Evolutionary conservation across 2,888 invertebrate species (phyloP).

Genomic region (Reticulitermes lucifugus): DNA sequence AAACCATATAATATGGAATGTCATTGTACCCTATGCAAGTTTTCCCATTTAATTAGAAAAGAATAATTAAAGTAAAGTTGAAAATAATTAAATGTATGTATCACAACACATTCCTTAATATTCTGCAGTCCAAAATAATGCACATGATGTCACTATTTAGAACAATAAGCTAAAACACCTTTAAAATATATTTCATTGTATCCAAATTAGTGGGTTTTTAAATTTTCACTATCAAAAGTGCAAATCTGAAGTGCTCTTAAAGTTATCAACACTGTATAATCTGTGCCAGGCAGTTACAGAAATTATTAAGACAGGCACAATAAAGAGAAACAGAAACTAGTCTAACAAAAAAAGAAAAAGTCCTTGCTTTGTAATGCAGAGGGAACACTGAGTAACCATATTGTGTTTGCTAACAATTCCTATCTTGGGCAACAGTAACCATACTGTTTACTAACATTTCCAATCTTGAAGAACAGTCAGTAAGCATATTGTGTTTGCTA

Average conservation of each 20-base stretch:
- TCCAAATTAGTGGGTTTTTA: not conserved
- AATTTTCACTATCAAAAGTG: not conserved
- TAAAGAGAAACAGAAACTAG: not conserved
- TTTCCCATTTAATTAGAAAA: not conserved
- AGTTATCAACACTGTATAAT: not conserved
- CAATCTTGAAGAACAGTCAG: not conserved
- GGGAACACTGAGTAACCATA: conserved; percentile 2
- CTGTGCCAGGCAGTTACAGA: not conserved
- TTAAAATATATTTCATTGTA: not conserved
- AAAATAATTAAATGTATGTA: not conserved
- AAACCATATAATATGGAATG: not conserved
- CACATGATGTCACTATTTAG: not conserved
- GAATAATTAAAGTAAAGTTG: not conserved
- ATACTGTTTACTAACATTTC: too few species aligned
- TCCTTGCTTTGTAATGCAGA: conserved; percentile 1
- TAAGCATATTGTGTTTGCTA: not conserved
- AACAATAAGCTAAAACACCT: not conserved
- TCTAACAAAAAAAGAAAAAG: not conserved
- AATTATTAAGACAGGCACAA: conserved; percentile 9
- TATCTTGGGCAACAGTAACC: too few species aligned
- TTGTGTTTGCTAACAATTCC: not conserved
- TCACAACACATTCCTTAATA: not conserved
- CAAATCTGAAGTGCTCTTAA: not conserved
- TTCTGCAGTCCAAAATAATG: not conserved
- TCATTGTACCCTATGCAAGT: not conserved